Evolutionary conservation across 2,113 vertebrate genomes (phyloP), one percentile per base, ranked within the genome.

Genomic region (Pionites leucogaster): DNA sequence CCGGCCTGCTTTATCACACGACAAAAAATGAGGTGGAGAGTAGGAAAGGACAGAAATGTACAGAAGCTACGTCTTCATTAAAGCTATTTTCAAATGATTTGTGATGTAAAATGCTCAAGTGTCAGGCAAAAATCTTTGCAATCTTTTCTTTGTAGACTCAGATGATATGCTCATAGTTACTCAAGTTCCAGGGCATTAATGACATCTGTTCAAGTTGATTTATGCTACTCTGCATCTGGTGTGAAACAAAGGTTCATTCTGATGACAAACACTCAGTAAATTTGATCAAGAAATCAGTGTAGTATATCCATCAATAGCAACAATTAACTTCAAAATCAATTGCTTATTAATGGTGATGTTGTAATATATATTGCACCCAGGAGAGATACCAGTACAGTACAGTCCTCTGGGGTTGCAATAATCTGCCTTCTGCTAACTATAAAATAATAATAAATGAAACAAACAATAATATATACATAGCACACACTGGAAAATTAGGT

Each of bases 301-400:
- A 81, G 28, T 39, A 62, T 59, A 97, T 87, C 82, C 69, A 84
- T 94, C 92, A 74, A 41, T 80, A 79, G 76, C 70, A 89, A 79
- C 69, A 77, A 82, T 64, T 71, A 92, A 50, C 67, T 79, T 77
- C 50, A 76, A 95, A 95, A 87, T 86, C 89, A 87, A 80, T 76
- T 87, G 35, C 57, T 95, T 94, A 82, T 92, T 95, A 95, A 92
- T 74, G 59, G 39, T 62, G 50, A 89, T 74, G 70, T 44, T 53
- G 67, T 35, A 75, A 64, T 71, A 53, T 41, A 79, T 71, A 92
- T 88, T 88, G 37, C 52, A 82, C 62, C 47, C 81, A 88, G 50
- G 82, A 78, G 63, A 77, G 22, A 50, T 23, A 72, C 15, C 35
- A 77, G 59, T 79, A 35, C 24, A 52, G 67, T 68, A 11, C 65